Percentiles rank a stretch among this genome's conserved stretches.
phyloP scores from a whole-genome alignment of 2,888 invertebrate genomes.

The Acleris cristana region DNA sequence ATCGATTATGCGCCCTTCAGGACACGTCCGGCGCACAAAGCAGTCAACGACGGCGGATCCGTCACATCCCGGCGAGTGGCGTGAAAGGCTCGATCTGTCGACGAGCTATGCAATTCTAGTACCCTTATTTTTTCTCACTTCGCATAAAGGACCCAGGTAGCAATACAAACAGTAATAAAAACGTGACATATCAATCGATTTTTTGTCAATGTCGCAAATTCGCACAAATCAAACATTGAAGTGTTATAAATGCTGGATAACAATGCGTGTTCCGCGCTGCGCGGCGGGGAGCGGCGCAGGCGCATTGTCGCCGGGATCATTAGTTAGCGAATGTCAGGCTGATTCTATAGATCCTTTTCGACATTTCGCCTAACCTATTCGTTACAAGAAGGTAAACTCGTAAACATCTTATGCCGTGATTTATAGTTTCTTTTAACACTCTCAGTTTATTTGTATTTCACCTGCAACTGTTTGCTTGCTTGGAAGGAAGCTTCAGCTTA shows the following conservation, averaged over 20 bases:
- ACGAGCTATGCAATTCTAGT: constrained; percentile 51
- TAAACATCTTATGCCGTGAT: constrained; percentile 73
- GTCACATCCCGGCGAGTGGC: constrained; percentile 60
- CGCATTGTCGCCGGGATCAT: constrained; percentile 73
- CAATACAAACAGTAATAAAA: constrained; percentile 79
- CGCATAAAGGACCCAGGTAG: constrained; percentile 74
- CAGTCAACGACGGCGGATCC: constrained; percentile 72
- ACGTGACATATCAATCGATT: constrained; percentile 80
- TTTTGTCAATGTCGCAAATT: constrained; percentile 73
- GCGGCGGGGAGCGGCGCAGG: constrained; percentile 64
- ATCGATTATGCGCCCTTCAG: constrained; percentile 62
- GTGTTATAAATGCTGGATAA: constrained; percentile 77
- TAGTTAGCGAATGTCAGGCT: constrained; percentile 76
- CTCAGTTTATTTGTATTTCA: constrained; percentile 55
- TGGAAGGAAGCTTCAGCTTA: constrained; percentile 1
- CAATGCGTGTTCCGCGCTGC: constrained; percentile 70
- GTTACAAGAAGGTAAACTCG: constrained; percentile 72
- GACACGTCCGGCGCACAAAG: constrained; percentile 65
- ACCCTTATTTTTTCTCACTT: constrained; percentile 63
- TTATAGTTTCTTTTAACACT: constrained; percentile 56
- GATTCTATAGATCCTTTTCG: constrained; percentile 61
- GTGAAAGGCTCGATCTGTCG: constrained; percentile 62
- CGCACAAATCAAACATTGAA: constrained; percentile 82
- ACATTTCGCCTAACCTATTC: constrained; percentile 65
- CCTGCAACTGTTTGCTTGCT: constrained; percentile 49